Percentiles rank a stretch among this genome's conserved stretches.
phyloP scores from a whole-genome alignment of 1,140 invertebrate species.

The Prorops nasuta region DNA sequence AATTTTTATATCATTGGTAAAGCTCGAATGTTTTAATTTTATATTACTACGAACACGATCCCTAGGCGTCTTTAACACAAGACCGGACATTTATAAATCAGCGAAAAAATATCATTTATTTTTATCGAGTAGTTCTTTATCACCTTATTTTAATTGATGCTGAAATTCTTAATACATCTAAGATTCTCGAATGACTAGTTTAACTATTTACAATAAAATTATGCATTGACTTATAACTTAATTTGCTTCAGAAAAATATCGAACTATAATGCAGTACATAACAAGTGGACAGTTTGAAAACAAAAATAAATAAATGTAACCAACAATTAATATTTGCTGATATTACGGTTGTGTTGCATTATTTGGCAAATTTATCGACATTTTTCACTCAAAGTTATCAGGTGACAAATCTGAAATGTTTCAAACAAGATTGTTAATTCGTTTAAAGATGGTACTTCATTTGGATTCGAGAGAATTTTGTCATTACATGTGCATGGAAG shows the following conservation, averaged over 20 bases:
- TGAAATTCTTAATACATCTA: background rate
- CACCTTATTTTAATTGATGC: background rate
- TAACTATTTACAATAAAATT: slow-evolving; percentile 21
- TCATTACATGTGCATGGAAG: no score
- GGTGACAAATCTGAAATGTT: no score
- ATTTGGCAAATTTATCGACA: slow-evolving; percentile 33
- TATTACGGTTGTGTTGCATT: slow-evolving; percentile 16
- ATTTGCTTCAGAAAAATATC: slow-evolving; percentile 10
- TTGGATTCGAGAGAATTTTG: no score
- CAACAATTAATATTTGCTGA: slow-evolving; percentile 6
- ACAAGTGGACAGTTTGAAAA: slow-evolving; percentile 16
- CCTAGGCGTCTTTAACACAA: background rate
- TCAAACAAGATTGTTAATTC: no score
- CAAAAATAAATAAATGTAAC: slow-evolving; percentile 14
- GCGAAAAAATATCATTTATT: background rate
- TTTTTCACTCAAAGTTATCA: slow-evolving; percentile 17
- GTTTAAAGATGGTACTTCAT: no score
- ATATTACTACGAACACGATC: no score
- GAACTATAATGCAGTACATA: slow-evolving; percentile 7
- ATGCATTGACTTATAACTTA: slow-evolving; percentile 10
- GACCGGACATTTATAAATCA: background rate
- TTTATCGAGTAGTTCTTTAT: background rate
- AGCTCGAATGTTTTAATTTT: background rate
- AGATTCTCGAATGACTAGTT: slow-evolving; percentile 19
- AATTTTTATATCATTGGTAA: background rate